Evolutionary conservation across 2,797 vertebrate species (phyloP).

Genomic region (Octomys mimax): DNA sequence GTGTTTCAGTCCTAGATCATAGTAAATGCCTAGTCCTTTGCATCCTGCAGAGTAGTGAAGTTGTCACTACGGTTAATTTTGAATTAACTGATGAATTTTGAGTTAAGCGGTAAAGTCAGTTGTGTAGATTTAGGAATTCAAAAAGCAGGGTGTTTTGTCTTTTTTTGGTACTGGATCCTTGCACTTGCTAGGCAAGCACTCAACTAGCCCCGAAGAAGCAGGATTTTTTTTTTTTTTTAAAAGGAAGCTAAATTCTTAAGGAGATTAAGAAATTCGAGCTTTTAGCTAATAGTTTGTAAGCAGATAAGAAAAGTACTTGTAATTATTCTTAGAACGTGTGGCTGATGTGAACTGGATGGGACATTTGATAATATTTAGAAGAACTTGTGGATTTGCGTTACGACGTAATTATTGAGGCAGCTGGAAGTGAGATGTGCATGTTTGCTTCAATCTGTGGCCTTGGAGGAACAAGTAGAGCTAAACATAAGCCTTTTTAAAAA

Average conservation of each 20-base stretch:
- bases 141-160: background rate
- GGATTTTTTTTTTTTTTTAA: background rate
- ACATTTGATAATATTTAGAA: background rate
- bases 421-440: background rate
- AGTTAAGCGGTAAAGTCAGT: background rate
- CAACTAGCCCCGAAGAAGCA: background rate
- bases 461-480: background rate
- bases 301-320: background rate
- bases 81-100: background rate
- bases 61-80: background rate
- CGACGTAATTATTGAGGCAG: background rate
- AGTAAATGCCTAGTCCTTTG: background rate
- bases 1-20: background rate
- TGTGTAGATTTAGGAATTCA: background rate
- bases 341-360: background rate
- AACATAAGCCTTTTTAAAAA: background rate
- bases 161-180: background rate
- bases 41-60: constrained; percentile 4
- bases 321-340: background rate
- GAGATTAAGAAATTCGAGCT: background rate
- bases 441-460: background rate
- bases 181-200: background rate
- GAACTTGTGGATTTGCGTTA: constrained; percentile 34
- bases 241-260: constrained; percentile 46
- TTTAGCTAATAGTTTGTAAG: background rate